A percentile compares a stretch with the other conserved stretches of the same genome.
These are phyloP conservation scores for Ciconia boyciana DNA, from an alignment of 2,113 vertebrate genomes.

Conservation along the genomic window DNA sequence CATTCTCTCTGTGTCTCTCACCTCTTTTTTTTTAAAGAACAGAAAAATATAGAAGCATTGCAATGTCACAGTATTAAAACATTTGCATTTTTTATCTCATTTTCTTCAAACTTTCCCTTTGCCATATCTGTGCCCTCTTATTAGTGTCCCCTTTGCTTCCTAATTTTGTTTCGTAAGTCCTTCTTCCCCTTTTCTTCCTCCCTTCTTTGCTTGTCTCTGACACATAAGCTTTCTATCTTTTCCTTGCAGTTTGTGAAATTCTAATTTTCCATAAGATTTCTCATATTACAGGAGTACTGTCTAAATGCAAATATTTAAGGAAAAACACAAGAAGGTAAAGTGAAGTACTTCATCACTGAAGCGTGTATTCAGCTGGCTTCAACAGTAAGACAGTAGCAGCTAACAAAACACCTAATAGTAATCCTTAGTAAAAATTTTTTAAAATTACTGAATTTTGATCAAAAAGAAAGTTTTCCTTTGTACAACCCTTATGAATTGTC, in stretches of 20 bases:
- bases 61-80: neutral
- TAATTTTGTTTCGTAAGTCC: neutral
- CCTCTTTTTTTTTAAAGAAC: neutral
- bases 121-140: neutral
- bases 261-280: slow-evolving; percentile 40
- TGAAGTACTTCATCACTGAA: slow-evolving; percentile 20
- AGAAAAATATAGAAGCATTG: neutral
- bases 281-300: slow-evolving; percentile 35
- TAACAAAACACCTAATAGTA: slow-evolving; percentile 42
- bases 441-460: slow-evolving; percentile 34
- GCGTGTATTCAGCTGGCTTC: slow-evolving; percentile 46
- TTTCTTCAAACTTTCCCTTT: neutral
- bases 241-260: slow-evolving; percentile 27
- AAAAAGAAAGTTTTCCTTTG: neutral
- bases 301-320: slow-evolving; percentile 65
- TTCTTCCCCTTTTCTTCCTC: neutral
- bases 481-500: neutral
- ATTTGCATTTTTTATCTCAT: neutral
- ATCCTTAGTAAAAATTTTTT: neutral
- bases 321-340: slow-evolving; percentile 42
- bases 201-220: slow-evolving; percentile 8
- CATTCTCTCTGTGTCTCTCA: neutral
- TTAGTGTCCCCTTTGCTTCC: slow-evolving; percentile 1
- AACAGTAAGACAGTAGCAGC: neutral
- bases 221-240: slow-evolving; percentile 30